These are phyloP conservation scores for Netelia melanura DNA, from an alignment of 2,888 invertebrate species.

Conservation along the genomic window DNA sequence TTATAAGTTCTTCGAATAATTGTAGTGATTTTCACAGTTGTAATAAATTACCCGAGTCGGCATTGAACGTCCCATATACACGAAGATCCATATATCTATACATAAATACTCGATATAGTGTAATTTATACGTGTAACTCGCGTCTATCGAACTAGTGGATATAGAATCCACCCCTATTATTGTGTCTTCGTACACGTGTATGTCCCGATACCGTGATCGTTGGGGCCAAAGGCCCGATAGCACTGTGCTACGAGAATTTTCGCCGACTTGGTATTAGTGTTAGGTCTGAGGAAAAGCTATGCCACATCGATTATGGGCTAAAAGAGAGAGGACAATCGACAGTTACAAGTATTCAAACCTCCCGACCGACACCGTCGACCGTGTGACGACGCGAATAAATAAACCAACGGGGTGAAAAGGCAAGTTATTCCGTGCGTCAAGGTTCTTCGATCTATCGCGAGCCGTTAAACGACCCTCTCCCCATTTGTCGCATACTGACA, in stretches of 20 bases:
- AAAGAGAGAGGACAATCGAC: slow-evolving; percentile 78
- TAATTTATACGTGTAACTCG: slow-evolving; percentile 46
- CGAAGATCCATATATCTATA: slow-evolving; percentile 1
- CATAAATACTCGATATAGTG: slow-evolving; percentile 31
- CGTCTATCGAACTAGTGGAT: slow-evolving; percentile 45
- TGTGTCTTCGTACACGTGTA: slow-evolving; percentile 25
- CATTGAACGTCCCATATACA: slow-evolving; percentile 4
- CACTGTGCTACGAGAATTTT: neutral
- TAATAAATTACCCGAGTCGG: neutral
- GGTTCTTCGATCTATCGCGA: slow-evolving; percentile 77
- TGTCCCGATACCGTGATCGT: slow-evolving; percentile 1
- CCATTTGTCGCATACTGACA: slow-evolving; percentile 7
- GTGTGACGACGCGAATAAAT: slow-evolving; percentile 74
- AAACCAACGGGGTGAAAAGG: slow-evolving; percentile 77
- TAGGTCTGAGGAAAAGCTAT: slow-evolving; percentile 17
- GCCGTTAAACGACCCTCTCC: slow-evolving; percentile 38
- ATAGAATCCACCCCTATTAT: slow-evolving; percentile 13
- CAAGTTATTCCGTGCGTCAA: slow-evolving; percentile 76
- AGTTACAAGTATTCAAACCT: slow-evolving; percentile 72
- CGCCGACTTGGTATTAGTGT: slow-evolving; percentile 9
- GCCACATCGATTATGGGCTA: slow-evolving; percentile 43
- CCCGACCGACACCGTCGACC: slow-evolving; percentile 47
- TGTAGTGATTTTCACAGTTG: neutral
- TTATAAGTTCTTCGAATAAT: neutral
- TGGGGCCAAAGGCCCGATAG: slow-evolving; percentile 5